Conservation (phyloP, 2,888 invertebrate genomes). For the Urechis unicinctus region DNA sequence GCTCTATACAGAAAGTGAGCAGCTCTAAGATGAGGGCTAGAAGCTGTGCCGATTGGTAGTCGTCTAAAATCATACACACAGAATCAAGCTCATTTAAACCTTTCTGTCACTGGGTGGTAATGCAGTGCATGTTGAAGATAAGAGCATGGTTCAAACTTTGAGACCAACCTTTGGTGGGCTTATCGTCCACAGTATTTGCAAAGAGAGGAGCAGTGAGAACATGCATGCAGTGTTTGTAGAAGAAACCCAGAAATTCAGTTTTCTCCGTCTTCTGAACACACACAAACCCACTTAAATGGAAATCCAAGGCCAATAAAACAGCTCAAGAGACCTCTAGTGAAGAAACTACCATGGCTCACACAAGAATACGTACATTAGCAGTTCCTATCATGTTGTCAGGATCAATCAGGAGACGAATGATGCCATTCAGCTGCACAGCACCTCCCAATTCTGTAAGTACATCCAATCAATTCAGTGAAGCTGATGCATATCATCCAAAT, state of each 20-base stretch:
- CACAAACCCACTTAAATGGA: not conserved
- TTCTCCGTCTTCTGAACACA: conserved; percentile 76
- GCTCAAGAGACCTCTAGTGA: too few relatives aligned
- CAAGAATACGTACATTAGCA: conserved; percentile 58
- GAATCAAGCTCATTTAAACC: too few relatives aligned
- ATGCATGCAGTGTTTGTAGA: conserved; percentile 97
- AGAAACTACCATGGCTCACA: not conserved
- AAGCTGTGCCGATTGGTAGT: conserved; percentile 93
- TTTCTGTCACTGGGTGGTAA: too few relatives aligned
- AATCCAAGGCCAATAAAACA: too few relatives aligned
- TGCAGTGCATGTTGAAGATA: too few relatives aligned
- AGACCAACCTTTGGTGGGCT: conserved; percentile 66
- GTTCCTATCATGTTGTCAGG: conserved; percentile 95
- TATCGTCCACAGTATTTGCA: conserved; percentile 84
- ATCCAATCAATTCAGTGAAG: too few relatives aligned
- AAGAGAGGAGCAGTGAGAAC: conserved; percentile 92
- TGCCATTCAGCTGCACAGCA: conserved; percentile 93
- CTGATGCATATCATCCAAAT: not conserved
- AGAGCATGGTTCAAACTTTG: too few relatives aligned
- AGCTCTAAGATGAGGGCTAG: conserved; percentile 90
- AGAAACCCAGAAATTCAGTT: conserved; percentile 95
- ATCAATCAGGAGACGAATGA: conserved; percentile 84
- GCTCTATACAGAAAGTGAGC: conserved; percentile 96
- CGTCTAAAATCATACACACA: conserved; percentile 71
- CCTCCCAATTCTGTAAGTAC: conserved; percentile 73